These are phyloP conservation scores for Graphium colonna DNA, from an alignment of 2,888 invertebrate genomes.

Conservation along the genomic window DNA sequence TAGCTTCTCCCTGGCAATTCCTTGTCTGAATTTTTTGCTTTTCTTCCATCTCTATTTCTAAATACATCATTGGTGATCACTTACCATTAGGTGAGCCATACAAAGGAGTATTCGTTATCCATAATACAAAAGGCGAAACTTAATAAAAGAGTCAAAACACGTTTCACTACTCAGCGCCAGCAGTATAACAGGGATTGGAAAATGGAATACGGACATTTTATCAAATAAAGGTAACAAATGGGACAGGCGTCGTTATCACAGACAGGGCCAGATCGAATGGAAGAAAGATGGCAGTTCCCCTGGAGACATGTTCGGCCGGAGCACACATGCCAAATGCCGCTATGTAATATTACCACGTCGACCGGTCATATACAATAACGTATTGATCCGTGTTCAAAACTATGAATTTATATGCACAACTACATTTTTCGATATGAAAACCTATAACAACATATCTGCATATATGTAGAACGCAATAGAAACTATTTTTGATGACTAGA, in stretches of 20 bases:
- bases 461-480: too few species aligned
- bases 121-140: not conserved
- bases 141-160: not conserved
- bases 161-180: not conserved
- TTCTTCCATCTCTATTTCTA: too few species aligned
- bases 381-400: not conserved
- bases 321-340: slow-evolving; percentile 9
- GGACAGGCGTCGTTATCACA: slow-evolving; percentile 50
- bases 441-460: too few species aligned
- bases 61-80: too few species aligned
- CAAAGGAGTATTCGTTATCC: too few species aligned
- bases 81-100: too few species aligned
- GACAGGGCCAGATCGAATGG: slow-evolving; percentile 45
- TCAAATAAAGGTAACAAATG: slow-evolving; percentile 44
- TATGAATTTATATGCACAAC: too few species aligned
- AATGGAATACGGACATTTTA: slow-evolving; percentile 18
- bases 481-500: too few species aligned
- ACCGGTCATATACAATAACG: slow-evolving; percentile 4
- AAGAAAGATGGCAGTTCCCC: slow-evolving; percentile 50
- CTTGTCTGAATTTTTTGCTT: too few species aligned
- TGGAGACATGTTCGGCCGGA: slow-evolving; percentile 32
- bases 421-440: not conserved
- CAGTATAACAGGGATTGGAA: slow-evolving; percentile 8
- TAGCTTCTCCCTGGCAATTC: too few species aligned
- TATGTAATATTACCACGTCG: slow-evolving; percentile 13